Conservation (phyloP, 1,140 invertebrate species). For the Nebria ingens region DNA sequence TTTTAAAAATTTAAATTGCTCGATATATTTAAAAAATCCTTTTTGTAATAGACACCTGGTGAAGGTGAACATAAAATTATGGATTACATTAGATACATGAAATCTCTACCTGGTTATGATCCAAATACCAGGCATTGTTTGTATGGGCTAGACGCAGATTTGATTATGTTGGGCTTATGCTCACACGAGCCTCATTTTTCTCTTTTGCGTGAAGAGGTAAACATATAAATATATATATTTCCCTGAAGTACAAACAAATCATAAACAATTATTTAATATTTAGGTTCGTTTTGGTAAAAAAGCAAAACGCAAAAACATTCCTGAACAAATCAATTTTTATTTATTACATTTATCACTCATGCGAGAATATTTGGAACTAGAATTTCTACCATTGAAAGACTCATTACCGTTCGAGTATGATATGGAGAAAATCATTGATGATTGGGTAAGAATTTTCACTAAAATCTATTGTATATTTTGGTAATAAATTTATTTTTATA, state of each 20-base stretch:
- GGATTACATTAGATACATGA: constrained; percentile 89
- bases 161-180: constrained; percentile 89
- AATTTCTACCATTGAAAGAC: constrained; percentile 70
- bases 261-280: constrained; percentile 9
- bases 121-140: constrained; percentile 86
- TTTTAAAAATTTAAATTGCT: no score
- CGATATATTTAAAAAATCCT: no score
- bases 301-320: constrained; percentile 46
- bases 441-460: constrained; percentile 41
- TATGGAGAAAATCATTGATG: constrained; percentile 69
- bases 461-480: neutral
- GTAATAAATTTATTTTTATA: constrained; percentile 1
- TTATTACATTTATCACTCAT: constrained; percentile 84
- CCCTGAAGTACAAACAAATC: neutral
- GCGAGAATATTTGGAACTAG: constrained; percentile 86
- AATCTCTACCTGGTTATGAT: constrained; percentile 72
- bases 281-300: constrained; percentile 60
- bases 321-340: constrained; percentile 88
- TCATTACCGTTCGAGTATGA: constrained; percentile 62
- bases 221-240: constrained; percentile 19
- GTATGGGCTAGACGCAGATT: constrained; percentile 92
- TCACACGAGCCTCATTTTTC: constrained; percentile 93
- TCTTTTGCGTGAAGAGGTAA: constrained; percentile 80
- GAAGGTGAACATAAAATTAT: constrained; percentile 99
- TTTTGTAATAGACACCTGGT: constrained; percentile 80